phyloP scores from a whole-genome alignment of 2,113 vertebrate genomes.

The Amphiprion percula region DNA sequence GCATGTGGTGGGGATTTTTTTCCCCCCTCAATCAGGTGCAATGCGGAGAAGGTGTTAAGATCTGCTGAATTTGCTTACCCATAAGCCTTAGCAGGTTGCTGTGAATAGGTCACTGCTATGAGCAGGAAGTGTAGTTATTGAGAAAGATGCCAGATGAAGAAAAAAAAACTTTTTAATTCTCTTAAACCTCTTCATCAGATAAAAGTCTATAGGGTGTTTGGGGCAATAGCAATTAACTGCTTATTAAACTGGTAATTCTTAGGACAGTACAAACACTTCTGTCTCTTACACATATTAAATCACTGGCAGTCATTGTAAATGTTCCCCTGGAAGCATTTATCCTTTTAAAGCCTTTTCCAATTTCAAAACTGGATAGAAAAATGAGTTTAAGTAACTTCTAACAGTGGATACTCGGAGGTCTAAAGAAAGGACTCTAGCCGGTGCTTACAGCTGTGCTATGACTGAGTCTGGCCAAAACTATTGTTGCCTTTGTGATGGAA shows the following conservation, averaged over 20 bases:
- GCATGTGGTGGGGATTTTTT: conserved; percentile 69
- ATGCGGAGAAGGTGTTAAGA: conserved; percentile 81
- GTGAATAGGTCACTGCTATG: conserved; percentile 69
- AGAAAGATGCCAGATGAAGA: conserved; percentile 38
- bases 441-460: neutral
- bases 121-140: conserved; percentile 55
- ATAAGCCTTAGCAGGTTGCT: conserved; percentile 67
- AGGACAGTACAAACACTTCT: conserved; percentile 36
- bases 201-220: conserved; percentile 54
- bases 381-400: conserved; percentile 2
- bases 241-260: conserved; percentile 50
- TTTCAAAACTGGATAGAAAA: conserved; percentile 32
- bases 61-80: conserved; percentile 83
- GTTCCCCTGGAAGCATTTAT: conserved; percentile 30
- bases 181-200: conserved; percentile 64
- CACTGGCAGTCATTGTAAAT: conserved; percentile 39
- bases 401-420: neutral
- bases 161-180: conserved; percentile 37
- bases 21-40: conserved; percentile 75
- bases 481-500: neutral
- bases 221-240: conserved; percentile 56
- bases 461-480: neutral
- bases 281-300: conserved; percentile 44
- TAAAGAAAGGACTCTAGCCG: neutral
- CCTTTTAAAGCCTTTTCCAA: conserved; percentile 24